Percentiles rank a stretch among this genome's conserved stretches.
Evolutionary conservation across 2,113 vertebrate genomes (phyloP).

Genomic region (Aptenodytes forsteri): DNA sequence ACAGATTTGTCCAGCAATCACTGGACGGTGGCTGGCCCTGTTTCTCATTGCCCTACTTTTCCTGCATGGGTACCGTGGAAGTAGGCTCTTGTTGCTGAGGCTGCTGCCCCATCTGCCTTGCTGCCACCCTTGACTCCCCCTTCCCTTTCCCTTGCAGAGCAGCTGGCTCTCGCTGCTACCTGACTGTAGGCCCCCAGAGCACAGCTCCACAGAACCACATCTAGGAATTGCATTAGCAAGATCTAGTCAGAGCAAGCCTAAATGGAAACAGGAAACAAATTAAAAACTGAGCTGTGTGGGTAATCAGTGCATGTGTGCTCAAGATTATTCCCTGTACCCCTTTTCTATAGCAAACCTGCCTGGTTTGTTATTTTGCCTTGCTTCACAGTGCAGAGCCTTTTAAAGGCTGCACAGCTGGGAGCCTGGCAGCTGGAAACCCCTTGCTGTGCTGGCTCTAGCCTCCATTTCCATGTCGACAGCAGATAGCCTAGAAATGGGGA

Average conservation of each 20-base stretch:
- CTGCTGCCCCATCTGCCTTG: background rate
- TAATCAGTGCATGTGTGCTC: background rate
- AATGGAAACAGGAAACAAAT: background rate
- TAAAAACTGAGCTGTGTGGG: background rate
- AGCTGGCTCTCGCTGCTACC: background rate
- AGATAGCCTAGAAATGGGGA: background rate
- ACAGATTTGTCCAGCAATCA: background rate
- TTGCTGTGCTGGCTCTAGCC: background rate
- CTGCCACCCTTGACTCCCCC: background rate
- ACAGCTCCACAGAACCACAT: background rate
- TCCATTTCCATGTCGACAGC: background rate
- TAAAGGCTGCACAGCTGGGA: background rate
- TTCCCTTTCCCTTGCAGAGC: background rate
- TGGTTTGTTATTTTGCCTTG: background rate
- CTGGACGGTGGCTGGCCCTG: fast-evolving
- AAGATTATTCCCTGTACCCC: background rate
- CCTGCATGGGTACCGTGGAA: background rate
- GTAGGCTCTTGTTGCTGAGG: background rate
- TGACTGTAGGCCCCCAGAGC: background rate
- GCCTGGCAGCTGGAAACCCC: background rate
- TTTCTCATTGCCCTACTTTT: background rate
- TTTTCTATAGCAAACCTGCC: background rate
- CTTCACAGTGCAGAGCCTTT: background rate
- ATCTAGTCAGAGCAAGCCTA: background rate
- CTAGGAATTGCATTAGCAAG: background rate